These are phyloP conservation scores for Andrena hattorfiana DNA, from an alignment of 2,888 invertebrate species.

Conservation along the genomic window DNA sequence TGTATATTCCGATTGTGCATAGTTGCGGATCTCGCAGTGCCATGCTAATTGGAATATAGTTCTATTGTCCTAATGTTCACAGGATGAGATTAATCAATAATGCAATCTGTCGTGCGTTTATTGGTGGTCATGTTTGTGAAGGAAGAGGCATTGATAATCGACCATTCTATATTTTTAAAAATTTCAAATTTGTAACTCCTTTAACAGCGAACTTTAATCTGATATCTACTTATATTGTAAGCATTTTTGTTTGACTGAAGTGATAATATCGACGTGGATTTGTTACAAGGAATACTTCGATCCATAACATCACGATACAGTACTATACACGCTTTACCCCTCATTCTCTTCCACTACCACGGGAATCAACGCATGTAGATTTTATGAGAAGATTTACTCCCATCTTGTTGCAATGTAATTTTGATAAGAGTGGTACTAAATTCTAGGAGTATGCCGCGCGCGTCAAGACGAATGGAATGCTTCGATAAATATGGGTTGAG, in stretches of 20 bases:
- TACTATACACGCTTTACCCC: not conserved
- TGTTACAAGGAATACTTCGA: not conserved
- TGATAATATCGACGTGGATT: not conserved
- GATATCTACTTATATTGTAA: no score
- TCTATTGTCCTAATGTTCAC: conserved; percentile 25
- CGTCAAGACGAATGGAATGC: not conserved
- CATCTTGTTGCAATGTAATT: conserved; percentile 6
- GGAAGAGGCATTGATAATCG: not conserved
- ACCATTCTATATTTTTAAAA: not conserved
- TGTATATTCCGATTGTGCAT: conserved; percentile 41
- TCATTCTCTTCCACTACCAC: not conserved
- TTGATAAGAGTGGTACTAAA: not conserved
- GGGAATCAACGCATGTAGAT: not conserved
- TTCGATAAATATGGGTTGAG: conserved; percentile 1
- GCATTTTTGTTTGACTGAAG: no score
- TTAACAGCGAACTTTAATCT: no score
- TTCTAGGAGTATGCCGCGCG: not conserved
- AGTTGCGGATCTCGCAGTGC: conserved; percentile 23
- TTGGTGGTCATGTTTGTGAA: conserved; percentile 4
- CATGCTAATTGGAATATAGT: conserved; percentile 21
- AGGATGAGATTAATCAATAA: conserved; percentile 18
- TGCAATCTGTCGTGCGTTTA: conserved; percentile 17
- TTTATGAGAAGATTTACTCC: not conserved
- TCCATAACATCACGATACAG: not conserved
- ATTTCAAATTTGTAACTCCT: no score